Conservation (phyloP, 2,888 invertebrate species). For the Hemithea aestivaria region DNA sequence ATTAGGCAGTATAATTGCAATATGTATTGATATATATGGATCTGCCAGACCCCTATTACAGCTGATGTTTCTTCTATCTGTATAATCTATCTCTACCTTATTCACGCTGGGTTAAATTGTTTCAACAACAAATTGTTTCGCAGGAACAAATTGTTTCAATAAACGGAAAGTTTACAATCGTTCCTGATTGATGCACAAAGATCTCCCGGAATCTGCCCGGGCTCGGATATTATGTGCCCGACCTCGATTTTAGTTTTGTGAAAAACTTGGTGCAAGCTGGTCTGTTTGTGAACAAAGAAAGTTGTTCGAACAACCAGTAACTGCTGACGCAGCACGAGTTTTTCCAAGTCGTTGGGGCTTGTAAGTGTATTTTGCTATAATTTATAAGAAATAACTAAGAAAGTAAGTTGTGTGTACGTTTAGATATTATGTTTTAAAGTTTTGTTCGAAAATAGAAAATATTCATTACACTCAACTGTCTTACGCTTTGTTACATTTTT, state of each 20-base stretch:
- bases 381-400: constrained; percentile 20
- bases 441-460: too few relatives aligned
- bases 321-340: constrained; percentile 50
- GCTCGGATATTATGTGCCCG: constrained; percentile 22
- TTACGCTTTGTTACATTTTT: too few relatives aligned
- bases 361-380: constrained; percentile 22
- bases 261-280: constrained; percentile 38
- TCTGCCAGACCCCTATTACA: too few relatives aligned
- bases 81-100: too few relatives aligned
- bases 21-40: too few relatives aligned
- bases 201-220: constrained; percentile 13
- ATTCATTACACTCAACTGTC: too few relatives aligned
- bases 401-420: constrained; percentile 6
- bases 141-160: constrained; percentile 13
- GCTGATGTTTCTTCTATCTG: too few relatives aligned
- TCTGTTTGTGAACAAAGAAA: constrained; percentile 50
- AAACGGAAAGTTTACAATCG: constrained; percentile 21
- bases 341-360: constrained; percentile 36
- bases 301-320: constrained; percentile 49
- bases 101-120: too few relatives aligned
- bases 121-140: constrained; percentile 17
- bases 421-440: too few relatives aligned
- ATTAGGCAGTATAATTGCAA: too few relatives aligned
- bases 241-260: constrained; percentile 38
- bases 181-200: constrained; percentile 19